phyloP scores from a whole-genome alignment of 1,140 invertebrate genomes.

The Drosophila grimshawi region DNA sequence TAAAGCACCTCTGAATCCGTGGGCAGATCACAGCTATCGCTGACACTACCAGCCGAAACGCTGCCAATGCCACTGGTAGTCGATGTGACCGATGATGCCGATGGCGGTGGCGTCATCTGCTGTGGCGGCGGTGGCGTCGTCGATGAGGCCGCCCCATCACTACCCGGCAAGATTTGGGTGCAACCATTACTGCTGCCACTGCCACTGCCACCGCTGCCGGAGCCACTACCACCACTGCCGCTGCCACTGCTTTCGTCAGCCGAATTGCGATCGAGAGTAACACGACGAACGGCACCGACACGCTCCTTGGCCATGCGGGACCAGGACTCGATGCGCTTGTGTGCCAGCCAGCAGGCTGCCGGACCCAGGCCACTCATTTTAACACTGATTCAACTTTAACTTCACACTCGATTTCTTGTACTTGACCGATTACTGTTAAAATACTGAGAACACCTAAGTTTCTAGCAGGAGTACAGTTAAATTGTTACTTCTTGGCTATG shows the following conservation, averaged over 20 bases:
- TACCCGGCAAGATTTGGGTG: conserved; percentile 47
- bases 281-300: conserved; percentile 86
- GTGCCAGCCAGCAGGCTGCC: conserved; percentile 89
- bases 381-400: conserved; percentile 10
- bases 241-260: conserved; percentile 82
- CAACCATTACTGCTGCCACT: conserved; percentile 46
- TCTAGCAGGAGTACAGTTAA: background rate
- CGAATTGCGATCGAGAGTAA: conserved; percentile 86
- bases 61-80: conserved; percentile 83
- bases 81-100: conserved; percentile 80
- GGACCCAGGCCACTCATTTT: conserved; percentile 88
- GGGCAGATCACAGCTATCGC: conserved; percentile 82
- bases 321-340: conserved; percentile 90
- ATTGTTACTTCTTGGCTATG: background rate
- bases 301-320: conserved; percentile 88
- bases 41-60: conserved; percentile 78
- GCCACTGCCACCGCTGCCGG: conserved; percentile 41
- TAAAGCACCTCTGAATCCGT: conserved; percentile 80
- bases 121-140: conserved; percentile 84
- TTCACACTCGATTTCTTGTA: conserved; percentile 4
- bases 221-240: conserved; percentile 27
- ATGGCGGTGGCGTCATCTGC: conserved; percentile 81
- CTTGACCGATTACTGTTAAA: background rate
- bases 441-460: background rate
- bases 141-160: conserved; percentile 38